These are phyloP conservation scores for Dione juno DNA, from an alignment of 2,888 invertebrate genomes.

Conservation along the genomic window DNA sequence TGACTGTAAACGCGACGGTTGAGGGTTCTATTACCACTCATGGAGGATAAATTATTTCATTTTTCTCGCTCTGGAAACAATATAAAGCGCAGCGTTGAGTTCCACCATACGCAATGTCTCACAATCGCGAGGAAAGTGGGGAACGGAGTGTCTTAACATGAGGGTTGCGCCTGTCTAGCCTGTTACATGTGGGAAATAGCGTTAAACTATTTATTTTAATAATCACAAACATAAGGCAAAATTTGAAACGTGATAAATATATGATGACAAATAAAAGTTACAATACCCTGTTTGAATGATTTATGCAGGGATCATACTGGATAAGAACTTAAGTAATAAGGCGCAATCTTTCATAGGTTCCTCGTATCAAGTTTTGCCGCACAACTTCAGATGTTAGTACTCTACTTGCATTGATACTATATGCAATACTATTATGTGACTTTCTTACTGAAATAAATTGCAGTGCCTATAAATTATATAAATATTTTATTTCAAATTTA, in stretches of 20 bases:
- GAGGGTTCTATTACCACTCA: not conserved
- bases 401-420: conserved; percentile 11
- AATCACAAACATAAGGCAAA: not conserved
- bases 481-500: not conserved
- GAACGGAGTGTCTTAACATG: not conserved
- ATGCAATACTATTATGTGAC: not conserved
- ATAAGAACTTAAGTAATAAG: conserved; percentile 24
- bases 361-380: conserved; percentile 16
- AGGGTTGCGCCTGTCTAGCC: too few relatives aligned
- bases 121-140: not conserved
- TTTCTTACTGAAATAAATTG: not conserved
- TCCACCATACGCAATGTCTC: not conserved
- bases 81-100: not conserved
- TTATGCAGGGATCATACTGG: conserved; percentile 17
- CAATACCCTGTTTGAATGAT: conserved; percentile 16
- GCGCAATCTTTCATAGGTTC: conserved; percentile 15
- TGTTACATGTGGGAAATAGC: too few relatives aligned
- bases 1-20: too few relatives aligned
- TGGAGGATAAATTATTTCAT: not conserved
- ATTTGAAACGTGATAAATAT: conserved; percentile 7
- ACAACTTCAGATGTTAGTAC: conserved; percentile 7
- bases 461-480: too few relatives aligned
- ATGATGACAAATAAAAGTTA: not conserved
- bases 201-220: too few relatives aligned
- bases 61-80: not conserved